Conservation (phyloP, 2,888 invertebrate genomes). For the Schrankia costaestrigalis region DNA sequence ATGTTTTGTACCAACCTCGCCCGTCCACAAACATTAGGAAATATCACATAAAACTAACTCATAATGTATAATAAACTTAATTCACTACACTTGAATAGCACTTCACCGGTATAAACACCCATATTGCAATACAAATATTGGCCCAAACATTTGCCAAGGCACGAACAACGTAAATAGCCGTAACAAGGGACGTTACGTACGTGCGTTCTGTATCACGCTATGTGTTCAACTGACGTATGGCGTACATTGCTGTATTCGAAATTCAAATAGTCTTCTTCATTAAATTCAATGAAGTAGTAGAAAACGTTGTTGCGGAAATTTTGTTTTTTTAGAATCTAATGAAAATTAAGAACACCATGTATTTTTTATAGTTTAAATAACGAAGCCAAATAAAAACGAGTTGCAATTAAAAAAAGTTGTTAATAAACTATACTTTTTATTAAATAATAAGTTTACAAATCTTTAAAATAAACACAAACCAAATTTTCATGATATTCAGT, state of each 20-base stretch:
- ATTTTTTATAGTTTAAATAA: neutral
- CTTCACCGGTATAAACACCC: conserved; percentile 56
- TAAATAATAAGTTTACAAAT: no score
- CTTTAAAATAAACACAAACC: no score
- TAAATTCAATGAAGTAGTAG: conserved; percentile 45
- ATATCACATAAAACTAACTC: conserved; percentile 52
- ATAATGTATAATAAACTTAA: conserved; percentile 53
- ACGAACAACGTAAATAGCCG: conserved; percentile 55
- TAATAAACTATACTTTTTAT: no score
- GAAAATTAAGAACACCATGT: conserved; percentile 5
- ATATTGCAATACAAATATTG: conserved; percentile 56
- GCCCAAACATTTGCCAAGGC: conserved; percentile 44
- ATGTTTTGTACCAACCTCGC: conserved; percentile 57
- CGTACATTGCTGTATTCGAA: conserved; percentile 39
- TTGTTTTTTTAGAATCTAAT: conserved; percentile 6
- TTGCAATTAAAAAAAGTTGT: no score
- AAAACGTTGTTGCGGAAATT: conserved; percentile 30
- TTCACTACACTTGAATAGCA: conserved; percentile 58
- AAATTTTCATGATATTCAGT: no score
- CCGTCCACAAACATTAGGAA: conserved; percentile 74
- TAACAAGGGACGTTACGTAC: conserved; percentile 49
- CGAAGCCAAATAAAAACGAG: no score
- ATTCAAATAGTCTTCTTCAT: conserved; percentile 53
- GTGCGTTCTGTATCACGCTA: conserved; percentile 60
- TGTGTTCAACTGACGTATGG: conserved; percentile 58